Base-by-base conservation (phyloP, 2,888 invertebrate species). In the Tenthredo mesomela region DNA sequence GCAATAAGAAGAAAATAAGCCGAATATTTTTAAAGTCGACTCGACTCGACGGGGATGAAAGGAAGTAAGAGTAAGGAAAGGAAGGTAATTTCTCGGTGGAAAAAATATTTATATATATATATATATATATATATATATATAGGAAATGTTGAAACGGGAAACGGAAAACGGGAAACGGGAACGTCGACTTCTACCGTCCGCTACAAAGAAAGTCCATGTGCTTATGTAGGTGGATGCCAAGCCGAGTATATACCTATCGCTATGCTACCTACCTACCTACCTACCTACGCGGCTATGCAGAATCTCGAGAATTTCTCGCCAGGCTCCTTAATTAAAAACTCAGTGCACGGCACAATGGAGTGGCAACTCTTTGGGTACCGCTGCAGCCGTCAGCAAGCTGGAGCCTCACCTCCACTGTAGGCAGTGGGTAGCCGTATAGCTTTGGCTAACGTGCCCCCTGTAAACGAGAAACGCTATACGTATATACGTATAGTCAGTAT, bases 261-360 rank as follows among this genome's bases (percentile, higher is more conserved):
- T 61, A 25, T 18, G 25, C 25, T 61, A 3, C 58, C 50, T 50
- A 15, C 73, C 33, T 85, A 84, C 80, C 75, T 86, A 73, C 65
- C 65, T 84, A 71, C 6, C 67, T 82, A 58, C 47, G 54, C 86
- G 85, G 33, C 50, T 33, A n/a, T 37, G n/a, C 10, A 61, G 37
- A 82, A 89, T 90, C 90, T 91, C 91, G 89, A 90, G 90, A 87
- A 92, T 91, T 90, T 90, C 89, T 88, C 89, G 88, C 87, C 84
- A 86, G 86, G 88, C 91, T 91, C 90, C 91, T 92, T 92, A 90
- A 91, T 92, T 91, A 92, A 91, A 91, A 91, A 91, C 91, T 90
- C 90, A 91, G 89, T 89, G 88, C 90, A 90, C 88, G 90, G 91
- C 90, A 92, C 91, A 92, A 92, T 90, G 90, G 89, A 92, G 92